Conservation (phyloP, 2,113 vertebrate genomes). For the mouse (Mus musculus) region DNA sequence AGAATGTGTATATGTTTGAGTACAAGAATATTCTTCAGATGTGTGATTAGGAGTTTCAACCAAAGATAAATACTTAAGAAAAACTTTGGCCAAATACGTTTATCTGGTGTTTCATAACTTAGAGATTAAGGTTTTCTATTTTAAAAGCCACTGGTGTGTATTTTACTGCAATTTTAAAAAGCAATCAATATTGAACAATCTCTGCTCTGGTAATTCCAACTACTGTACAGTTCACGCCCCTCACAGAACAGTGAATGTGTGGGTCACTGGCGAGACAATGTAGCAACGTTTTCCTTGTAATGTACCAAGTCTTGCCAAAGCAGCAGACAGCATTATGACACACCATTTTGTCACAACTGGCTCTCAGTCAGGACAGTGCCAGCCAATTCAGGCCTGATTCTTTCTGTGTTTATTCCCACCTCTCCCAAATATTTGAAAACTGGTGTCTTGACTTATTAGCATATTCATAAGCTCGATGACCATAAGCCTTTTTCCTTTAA, state of each 20-base stretch:
- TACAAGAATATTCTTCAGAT: constrained; percentile 20
- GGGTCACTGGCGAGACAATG: constrained; percentile 72
- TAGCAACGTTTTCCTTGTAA: constrained; percentile 74
- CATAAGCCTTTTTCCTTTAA: constrained; percentile 60
- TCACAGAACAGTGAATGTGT: constrained; percentile 55
- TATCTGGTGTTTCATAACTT: background rate
- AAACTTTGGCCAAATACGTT: background rate
- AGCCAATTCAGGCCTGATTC: constrained; percentile 49
- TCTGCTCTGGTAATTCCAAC: constrained; percentile 43
- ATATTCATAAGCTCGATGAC: constrained; percentile 43
- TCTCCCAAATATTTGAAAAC: constrained; percentile 65
- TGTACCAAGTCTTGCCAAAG: constrained; percentile 66
- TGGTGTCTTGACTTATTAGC: constrained; percentile 55
- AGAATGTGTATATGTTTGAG: background rate
- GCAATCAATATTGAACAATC: background rate
- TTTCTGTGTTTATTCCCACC: constrained; percentile 59
- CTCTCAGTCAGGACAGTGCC: constrained; percentile 29
- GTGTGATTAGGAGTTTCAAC: background rate
- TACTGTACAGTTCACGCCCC: constrained; percentile 2
- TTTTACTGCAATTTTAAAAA: background rate
- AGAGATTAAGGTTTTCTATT: constrained; percentile 31
- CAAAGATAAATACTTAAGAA: background rate
- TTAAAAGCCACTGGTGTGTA: background rate
- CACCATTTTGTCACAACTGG: constrained; percentile 27
- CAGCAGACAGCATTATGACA: constrained; percentile 50